Evolutionary conservation across 2,113 vertebrate species (phyloP).

Genomic region (Sinocyclocheilus grahami): DNA sequence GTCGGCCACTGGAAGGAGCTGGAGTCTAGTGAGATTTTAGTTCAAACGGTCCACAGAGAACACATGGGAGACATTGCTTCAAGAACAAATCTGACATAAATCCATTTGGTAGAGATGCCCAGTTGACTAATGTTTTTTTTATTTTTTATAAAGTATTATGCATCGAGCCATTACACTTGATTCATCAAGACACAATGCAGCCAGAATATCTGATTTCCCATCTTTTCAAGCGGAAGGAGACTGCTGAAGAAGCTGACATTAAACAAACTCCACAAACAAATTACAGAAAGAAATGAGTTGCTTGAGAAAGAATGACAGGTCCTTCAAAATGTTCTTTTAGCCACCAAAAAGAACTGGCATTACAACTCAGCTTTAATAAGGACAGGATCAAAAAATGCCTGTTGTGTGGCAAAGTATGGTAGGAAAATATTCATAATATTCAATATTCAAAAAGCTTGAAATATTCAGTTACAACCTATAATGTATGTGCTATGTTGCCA

Average conservation of each 20-base stretch:
- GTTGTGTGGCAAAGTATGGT: not conserved
- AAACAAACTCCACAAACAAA: slow-evolving; percentile 10
- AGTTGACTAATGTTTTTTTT: slow-evolving; percentile 4
- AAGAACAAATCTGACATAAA: slow-evolving; percentile 16
- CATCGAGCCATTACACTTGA: slow-evolving; percentile 11
- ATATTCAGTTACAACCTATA: not conserved
- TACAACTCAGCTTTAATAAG: not conserved
- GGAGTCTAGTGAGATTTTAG: slow-evolving; percentile 32
- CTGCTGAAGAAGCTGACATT: slow-evolving; percentile 8
- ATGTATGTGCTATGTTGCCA: not conserved
- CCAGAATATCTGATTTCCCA: slow-evolving; percentile 7
- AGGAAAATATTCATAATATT: not conserved
- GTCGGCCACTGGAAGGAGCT: slow-evolving; percentile 9
- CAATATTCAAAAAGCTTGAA: not conserved
- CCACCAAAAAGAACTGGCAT: not conserved
- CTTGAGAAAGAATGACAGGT: not conserved
- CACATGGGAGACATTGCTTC: not conserved
- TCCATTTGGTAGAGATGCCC: slow-evolving; percentile 25
- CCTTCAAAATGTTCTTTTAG: not conserved
- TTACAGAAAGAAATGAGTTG: slow-evolving; percentile 3
- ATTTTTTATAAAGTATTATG: not conserved
- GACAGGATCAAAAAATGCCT: not conserved
- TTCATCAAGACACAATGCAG: slow-evolving; percentile 9
- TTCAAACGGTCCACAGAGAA: slow-evolving; percentile 21
- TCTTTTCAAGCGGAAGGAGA: not conserved